Conservation (phyloP, 1,140 invertebrate genomes). For the Diachasmimorpha longicaudata region DNA sequence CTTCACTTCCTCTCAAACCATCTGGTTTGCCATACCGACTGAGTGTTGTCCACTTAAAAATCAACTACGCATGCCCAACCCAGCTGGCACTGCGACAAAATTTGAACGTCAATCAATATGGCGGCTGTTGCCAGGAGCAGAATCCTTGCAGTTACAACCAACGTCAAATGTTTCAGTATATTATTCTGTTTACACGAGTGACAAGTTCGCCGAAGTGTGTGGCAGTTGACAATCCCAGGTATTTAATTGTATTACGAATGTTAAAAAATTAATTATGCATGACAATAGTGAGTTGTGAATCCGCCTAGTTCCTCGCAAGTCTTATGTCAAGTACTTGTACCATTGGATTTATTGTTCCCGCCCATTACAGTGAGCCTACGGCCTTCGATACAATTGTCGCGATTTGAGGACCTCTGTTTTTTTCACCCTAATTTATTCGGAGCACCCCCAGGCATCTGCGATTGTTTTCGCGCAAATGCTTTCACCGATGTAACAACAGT, state of each 20-base stretch:
- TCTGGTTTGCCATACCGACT: neutral
- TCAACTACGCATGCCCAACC: neutral
- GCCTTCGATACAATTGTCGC: neutral
- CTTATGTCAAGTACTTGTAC: neutral
- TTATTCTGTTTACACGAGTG: neutral
- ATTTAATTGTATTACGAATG: neutral
- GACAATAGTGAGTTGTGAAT: neutral
- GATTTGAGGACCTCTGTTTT: neutral
- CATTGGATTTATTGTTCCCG: neutral
- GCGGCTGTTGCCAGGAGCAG: neutral
- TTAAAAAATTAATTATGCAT: neutral
- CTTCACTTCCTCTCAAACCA: neutral
- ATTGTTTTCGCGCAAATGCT: neutral
- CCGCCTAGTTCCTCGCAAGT: neutral
- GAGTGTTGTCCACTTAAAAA: too few relatives aligned
- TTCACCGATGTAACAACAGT: too few relatives aligned
- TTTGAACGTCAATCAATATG: constrained; percentile 2
- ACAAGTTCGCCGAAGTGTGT: neutral
- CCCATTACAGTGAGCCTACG: neutral
- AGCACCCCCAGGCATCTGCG: neutral
- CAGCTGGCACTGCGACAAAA: neutral
- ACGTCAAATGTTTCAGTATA: neutral
- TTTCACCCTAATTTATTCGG: neutral
- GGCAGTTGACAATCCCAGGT: neutral
- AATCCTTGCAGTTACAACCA: neutral